phyloP scores from a whole-genome alignment of 2,888 invertebrate species.

The Drosophila subquinaria region DNA sequence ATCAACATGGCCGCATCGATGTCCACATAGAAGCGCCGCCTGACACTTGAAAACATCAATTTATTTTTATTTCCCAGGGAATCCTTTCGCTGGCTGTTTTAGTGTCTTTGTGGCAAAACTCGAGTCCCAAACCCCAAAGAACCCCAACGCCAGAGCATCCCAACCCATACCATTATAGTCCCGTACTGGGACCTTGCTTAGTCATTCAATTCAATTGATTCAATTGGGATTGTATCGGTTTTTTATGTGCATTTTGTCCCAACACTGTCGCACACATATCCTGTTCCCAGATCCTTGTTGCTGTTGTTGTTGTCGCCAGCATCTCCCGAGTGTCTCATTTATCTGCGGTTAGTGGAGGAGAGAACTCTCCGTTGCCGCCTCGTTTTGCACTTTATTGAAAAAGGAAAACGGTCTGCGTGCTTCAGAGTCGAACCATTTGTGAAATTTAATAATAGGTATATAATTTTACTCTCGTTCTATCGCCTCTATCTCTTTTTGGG shows the following conservation, averaged over 20 bases:
- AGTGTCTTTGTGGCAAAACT: constrained; percentile 33
- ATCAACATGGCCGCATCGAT: constrained; percentile 28
- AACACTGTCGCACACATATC: constrained; percentile 61
- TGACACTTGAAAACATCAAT: constrained; percentile 80
- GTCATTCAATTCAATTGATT: constrained; percentile 80
- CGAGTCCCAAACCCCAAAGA: neutral
- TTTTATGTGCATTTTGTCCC: constrained; percentile 76
- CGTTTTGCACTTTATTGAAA: constrained; percentile 62
- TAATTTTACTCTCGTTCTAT: constrained; percentile 40
- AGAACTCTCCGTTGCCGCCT: constrained; percentile 30
- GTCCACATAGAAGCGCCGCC: constrained; percentile 43
- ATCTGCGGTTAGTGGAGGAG: constrained; percentile 68
- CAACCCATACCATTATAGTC: constrained; percentile 33
- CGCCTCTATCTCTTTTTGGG: constrained; percentile 1
- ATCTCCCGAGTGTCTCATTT: constrained; percentile 76
- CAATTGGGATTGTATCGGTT: constrained; percentile 80
- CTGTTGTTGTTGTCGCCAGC: constrained; percentile 38
- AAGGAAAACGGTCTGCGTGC: constrained; percentile 53
- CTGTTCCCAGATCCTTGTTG: constrained; percentile 16
- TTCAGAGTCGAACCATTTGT: constrained; percentile 44
- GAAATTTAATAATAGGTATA: constrained; percentile 69
- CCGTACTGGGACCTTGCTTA: constrained; percentile 60
- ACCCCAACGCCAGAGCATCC: constrained; percentile 20
- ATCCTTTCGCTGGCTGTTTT: constrained; percentile 63
- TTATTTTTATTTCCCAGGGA: constrained; percentile 72